Conservation (phyloP, 1,140 invertebrate genomes). For the Drosophila melanica region DNA sequence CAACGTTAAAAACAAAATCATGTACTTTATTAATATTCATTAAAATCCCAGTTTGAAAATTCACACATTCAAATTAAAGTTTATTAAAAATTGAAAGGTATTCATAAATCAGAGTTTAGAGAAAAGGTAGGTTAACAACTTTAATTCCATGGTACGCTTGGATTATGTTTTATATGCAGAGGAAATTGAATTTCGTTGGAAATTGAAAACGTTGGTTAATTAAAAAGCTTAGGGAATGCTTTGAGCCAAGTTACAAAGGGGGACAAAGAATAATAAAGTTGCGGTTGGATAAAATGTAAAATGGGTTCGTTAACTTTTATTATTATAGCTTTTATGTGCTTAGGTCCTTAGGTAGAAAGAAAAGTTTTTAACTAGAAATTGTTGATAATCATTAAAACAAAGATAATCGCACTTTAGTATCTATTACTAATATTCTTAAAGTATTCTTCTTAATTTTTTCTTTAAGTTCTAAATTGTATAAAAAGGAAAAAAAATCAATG, state of each 20-base stretch:
- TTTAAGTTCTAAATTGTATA: no score
- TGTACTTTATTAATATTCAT: slow-evolving; percentile 9
- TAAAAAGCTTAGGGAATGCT: background rate
- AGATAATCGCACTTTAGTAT: no score
- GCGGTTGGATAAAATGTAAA: no score
- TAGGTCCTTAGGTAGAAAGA: background rate
- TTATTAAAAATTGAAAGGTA: slow-evolving; percentile 20
- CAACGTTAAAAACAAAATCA: slow-evolving; percentile 4
- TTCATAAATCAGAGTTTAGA: background rate
- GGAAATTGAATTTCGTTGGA: slow-evolving; percentile 38
- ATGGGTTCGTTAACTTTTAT: no score
- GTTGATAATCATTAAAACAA: background rate
- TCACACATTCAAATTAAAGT: background rate
- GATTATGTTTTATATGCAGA: background rate
- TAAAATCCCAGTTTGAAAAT: background rate
- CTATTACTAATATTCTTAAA: no score
- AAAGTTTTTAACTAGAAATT: background rate
- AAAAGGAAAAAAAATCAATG: slow-evolving; percentile 4
- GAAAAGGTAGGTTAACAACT: background rate
- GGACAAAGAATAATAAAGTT: background rate
- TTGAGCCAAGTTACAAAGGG: background rate
- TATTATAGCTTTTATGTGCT: background rate
- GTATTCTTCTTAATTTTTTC: no score
- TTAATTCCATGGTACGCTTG: no score
- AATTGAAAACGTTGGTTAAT: background rate